Conservation (phyloP, 2,888 invertebrate species). For the Gymnoscelis rufifasciata region DNA sequence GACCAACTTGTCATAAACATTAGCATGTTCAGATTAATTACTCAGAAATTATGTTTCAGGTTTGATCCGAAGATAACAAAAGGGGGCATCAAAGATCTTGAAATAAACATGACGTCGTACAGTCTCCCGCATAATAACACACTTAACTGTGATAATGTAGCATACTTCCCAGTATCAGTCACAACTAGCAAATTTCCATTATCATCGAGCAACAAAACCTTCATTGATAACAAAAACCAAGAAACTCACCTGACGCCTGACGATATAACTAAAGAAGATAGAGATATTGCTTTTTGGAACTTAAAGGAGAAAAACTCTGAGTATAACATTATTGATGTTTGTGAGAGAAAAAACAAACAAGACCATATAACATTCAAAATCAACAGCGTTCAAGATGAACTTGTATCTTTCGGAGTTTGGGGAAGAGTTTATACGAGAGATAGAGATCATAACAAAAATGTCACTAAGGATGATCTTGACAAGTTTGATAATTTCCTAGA, state of each 20-base stretch:
- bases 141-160: conserved; percentile 53
- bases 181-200: conserved; percentile 71
- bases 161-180: conserved; percentile 74
- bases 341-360: conserved; percentile 17
- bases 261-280: conserved; percentile 3
- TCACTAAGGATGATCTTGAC: conserved; percentile 43
- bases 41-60: conserved; percentile 43
- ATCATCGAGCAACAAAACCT: conserved; percentile 47
- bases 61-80: conserved; percentile 56
- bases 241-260: conserved; percentile 13
- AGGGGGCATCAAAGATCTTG: conserved; percentile 59
- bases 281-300: conserved; percentile 3
- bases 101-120: conserved; percentile 65
- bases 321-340: conserved; percentile 5
- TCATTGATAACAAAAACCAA: conserved; percentile 7
- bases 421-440: conserved; percentile 70
- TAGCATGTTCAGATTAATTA: background rate
- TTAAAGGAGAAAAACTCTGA: background rate
- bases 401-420: conserved; percentile 71
- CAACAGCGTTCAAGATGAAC: conserved; percentile 51
- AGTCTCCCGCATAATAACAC: conserved; percentile 48
- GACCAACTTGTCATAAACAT: too few relatives aligned
- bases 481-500: conserved; percentile 48
- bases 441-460: conserved; percentile 46
- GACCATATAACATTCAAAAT: conserved; percentile 45